phyloP scores from a whole-genome alignment of 2,797 vertebrate species.

The Muraenolepis orangiensis region DNA sequence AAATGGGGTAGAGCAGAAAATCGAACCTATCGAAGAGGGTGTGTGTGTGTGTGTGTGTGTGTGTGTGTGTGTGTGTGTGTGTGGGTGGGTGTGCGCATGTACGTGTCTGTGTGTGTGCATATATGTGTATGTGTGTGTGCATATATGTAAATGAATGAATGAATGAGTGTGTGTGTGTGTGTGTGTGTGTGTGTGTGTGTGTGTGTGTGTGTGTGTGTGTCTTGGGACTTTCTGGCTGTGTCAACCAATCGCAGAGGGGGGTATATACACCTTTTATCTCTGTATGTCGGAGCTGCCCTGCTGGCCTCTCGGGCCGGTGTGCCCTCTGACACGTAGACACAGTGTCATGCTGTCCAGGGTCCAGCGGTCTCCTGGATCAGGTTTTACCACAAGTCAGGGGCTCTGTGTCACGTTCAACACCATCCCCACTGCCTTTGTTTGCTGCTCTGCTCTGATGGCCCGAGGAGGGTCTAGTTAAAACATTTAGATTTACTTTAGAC shows the following conservation, averaged over 20 bases:
- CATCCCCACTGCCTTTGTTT: slow-evolving; percentile 61
- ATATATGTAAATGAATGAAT: slow-evolving; percentile 4
- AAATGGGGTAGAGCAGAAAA: too few species aligned
- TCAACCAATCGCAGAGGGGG: slow-evolving; percentile 18
- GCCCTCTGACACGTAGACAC: slow-evolving; percentile 64
- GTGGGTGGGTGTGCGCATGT: too few species aligned
- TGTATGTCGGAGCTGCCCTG: slow-evolving; percentile 21
- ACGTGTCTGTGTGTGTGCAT: too few species aligned
- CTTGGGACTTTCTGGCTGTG: slow-evolving; percentile 2
- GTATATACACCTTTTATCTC: neutral
- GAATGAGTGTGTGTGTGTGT: too few species aligned
- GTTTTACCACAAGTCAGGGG: slow-evolving; percentile 61
- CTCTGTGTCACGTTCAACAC: slow-evolving; percentile 47
- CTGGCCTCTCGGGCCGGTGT: slow-evolving; percentile 30
- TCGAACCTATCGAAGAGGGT: too few species aligned
- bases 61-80: too few species aligned
- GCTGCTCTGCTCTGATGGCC: slow-evolving; percentile 46
- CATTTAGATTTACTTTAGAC: slow-evolving; percentile 54
- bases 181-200: too few species aligned
- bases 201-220: too few species aligned
- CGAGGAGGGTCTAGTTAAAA: slow-evolving; percentile 52
- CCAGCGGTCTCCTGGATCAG: slow-evolving; percentile 42
- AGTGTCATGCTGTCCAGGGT: slow-evolving; percentile 24
- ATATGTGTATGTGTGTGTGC: neutral
- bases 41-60: too few species aligned